phyloP scores from a whole-genome alignment of 2,797 vertebrate genomes.

The Borostomias antarcticus region DNA sequence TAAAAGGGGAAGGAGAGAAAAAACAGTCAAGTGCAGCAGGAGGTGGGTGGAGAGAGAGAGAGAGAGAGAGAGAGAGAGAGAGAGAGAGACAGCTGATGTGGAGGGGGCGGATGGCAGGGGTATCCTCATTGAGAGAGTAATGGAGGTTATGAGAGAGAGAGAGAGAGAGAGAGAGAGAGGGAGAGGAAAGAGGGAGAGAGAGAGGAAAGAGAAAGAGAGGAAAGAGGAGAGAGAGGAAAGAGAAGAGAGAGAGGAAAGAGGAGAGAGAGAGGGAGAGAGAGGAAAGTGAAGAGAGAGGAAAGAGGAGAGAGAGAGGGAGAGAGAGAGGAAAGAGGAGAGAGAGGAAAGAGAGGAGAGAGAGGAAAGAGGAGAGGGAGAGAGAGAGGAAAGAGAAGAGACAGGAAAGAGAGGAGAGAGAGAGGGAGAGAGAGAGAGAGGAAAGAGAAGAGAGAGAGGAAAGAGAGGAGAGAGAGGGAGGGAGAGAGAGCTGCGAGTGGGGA shows the following conservation, averaged over 20 bases:
- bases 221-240: neutral
- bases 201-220: neutral
- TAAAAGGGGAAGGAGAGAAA: constrained; percentile 56
- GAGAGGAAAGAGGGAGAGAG: neutral
- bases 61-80: constrained; percentile 7
- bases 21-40: constrained; percentile 32
- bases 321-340: constrained; percentile 27
- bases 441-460: constrained; percentile 24
- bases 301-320: constrained; percentile 2
- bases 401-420: no score
- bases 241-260: constrained; percentile 1
- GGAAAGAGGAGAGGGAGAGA: neutral
- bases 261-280: neutral
- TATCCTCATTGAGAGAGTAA: no score
- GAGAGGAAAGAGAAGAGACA: no score
- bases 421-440: constrained; percentile 4
- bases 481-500: constrained; percentile 26
- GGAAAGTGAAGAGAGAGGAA: constrained; percentile 21
- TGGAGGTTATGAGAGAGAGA: no score
- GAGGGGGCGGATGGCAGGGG: no score
- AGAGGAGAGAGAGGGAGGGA: neutral
- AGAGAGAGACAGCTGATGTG: neutral
- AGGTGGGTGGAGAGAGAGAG: constrained; percentile 56
- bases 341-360: neutral
- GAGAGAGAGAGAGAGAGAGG: constrained; percentile 1